Base-by-base conservation (phyloP, 2,888 invertebrate genomes). In the Agonopterix subpropinquella region DNA sequence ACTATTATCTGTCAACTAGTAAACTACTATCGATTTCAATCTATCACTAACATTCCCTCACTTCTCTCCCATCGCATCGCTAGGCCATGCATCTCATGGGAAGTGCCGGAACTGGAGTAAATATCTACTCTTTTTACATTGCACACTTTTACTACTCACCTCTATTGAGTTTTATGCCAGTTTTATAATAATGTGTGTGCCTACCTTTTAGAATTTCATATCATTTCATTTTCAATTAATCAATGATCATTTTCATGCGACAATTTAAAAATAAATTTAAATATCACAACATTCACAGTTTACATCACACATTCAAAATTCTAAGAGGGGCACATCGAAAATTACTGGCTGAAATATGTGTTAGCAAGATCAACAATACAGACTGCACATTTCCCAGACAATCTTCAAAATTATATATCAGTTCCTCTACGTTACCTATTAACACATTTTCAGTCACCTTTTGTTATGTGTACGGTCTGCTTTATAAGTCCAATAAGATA, bases 71-170 rank as follows among this genome's bases (percentile, higher is more conserved):
- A 64, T 66, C 74, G 85, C 71, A 64, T 66, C 74, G 85, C 89
- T 92, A 96, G 95, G 95, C 95, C 89, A 94, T 95, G 95, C 95
- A 94, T 92, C 94, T 95, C 80, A 95, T 95, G 95, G 95, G 95
- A 91, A 93, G 94, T 91, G 92, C 93, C 89, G 94, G 95, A 92
- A 91, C 92, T 89, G 93, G 94, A 92, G 95, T 95, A 95, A 95
- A 93, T 95, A 95, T 93, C 68, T 62, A 70, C 62, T 74, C 65
- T 80, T 81, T 77, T 80, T 84, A 79, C 79, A 78, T 76, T 82
- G 86, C 83, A 86, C 86, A 82, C 75, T 81, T 78, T 77, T 64
- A 73, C 64, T 71, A 64, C 67, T 69, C 72, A 75, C 76, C 61
- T 70, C 60, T 61, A 58, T 53, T 63, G 56, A 55, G 54, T 58